Evolutionary conservation across 30 jellyfish, hydroid and myxozoan genomes (phyloP).

Genomic region (Aurelia aurita complex sp. Pacific): DNA sequence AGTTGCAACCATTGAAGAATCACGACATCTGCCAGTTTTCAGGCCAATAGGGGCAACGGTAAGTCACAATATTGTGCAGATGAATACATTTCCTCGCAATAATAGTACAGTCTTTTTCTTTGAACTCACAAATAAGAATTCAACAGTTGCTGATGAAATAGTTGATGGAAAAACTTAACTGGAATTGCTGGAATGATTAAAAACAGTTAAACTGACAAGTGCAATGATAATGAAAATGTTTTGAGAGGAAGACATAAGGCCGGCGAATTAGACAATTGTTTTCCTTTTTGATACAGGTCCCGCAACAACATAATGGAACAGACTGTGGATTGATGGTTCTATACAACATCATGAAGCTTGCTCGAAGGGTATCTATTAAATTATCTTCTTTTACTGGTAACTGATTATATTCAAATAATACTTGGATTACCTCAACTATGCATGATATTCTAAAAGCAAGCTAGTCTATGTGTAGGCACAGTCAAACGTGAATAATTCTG

Average conservation of each 20-base stretch:
- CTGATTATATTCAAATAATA: no score
- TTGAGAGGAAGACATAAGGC: background rate
- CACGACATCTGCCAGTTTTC: background rate
- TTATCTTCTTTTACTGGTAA: no score
- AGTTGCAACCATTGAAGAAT: background rate
- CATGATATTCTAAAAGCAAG: no score
- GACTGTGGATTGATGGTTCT: no score
- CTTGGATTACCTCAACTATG: no score
- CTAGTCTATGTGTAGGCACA: no score
- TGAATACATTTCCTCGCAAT: background rate
- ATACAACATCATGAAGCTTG: no score
- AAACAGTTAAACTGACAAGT: background rate
- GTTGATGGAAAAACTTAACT: background rate
- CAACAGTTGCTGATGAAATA: background rate
- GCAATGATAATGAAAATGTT: background rate
- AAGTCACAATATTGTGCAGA: background rate
- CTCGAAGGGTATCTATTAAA: no score
- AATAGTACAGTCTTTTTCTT: background rate
- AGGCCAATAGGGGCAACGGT: constrained; percentile 11
- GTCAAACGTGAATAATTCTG: no score
- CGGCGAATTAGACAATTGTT: background rate
- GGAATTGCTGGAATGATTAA: background rate
- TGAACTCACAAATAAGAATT: background rate
- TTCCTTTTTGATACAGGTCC: background rate
- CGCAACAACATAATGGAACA: background rate